These are phyloP conservation scores for Rhadinocentrus ornatus DNA, from an alignment of 2,797 vertebrate species.

Conservation along the genomic window DNA sequence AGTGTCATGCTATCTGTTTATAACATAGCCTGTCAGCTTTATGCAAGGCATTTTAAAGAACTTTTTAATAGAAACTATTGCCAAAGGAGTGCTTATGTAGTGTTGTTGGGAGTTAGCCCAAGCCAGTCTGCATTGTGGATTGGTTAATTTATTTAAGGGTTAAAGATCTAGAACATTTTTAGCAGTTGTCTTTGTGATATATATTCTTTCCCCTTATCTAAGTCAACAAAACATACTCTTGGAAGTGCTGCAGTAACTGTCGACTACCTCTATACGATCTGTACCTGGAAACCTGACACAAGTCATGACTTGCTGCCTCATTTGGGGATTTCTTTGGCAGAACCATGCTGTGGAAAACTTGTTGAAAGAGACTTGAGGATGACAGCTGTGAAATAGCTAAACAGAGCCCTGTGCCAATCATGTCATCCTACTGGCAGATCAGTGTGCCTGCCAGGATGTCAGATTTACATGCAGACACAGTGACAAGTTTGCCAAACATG, in stretches of 20 bases:
- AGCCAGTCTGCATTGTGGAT: neutral
- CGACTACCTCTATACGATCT: constrained; percentile 2
- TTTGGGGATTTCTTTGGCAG: constrained; percentile 36
- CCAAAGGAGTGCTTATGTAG: neutral
- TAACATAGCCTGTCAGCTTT: neutral
- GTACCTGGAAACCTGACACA: constrained; percentile 18
- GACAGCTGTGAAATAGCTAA: constrained; percentile 64
- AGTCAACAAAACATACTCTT: neutral
- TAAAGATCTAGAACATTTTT: neutral
- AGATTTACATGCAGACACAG: constrained; percentile 66
- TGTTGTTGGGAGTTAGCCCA: neutral
- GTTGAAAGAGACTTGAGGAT: constrained; percentile 53
- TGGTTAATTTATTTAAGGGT: neutral
- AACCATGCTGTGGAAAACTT: constrained; percentile 45
- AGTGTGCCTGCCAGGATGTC: constrained; percentile 55
- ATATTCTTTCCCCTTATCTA: neutral
- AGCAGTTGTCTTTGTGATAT: neutral
- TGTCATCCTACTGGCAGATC: constrained; percentile 72
- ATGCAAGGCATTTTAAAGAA: neutral
- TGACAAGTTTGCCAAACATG: constrained; percentile 63
- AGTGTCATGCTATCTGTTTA: neutral
- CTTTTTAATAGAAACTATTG: neutral
- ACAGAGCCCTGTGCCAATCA: constrained; percentile 64
- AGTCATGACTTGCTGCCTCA: constrained; percentile 6
- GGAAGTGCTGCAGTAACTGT: neutral